phyloP scores from a whole-genome alignment of 2,888 invertebrate species.

The Lochmaea crataegi region DNA sequence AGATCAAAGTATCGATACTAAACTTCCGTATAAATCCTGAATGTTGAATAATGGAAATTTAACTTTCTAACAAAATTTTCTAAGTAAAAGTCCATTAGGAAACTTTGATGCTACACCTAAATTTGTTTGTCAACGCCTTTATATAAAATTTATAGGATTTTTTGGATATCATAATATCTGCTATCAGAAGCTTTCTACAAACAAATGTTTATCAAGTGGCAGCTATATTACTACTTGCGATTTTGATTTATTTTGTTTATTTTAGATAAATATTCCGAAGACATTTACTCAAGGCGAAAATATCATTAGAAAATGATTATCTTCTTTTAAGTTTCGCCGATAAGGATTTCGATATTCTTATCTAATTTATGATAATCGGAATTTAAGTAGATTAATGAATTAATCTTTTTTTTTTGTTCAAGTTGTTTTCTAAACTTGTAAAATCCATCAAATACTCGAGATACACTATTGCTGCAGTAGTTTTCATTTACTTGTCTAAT shows the following conservation, averaged over 20 bases:
- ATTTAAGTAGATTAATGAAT: conserved; percentile 29
- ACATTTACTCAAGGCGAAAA: conserved; percentile 15
- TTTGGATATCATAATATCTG: no score
- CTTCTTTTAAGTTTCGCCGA: conserved; percentile 31
- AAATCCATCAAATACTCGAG: conserved; percentile 20
- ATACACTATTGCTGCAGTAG: background rate
- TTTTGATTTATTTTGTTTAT: conserved; percentile 18
- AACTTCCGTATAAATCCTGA: conserved; percentile 3
- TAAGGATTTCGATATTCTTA: conserved; percentile 25
- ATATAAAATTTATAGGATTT: no score
- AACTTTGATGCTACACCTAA: no score
- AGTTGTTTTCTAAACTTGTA: conserved; percentile 14
- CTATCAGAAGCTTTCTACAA: no score
- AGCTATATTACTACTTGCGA: conserved; percentile 17
- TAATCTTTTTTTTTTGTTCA: conserved; percentile 15
- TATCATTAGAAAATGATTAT: conserved; percentile 20
- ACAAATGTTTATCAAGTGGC: conserved; percentile 11
- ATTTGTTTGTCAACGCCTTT: no score
- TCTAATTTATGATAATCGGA: conserved; percentile 23
- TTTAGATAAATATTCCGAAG: conserved; percentile 16
- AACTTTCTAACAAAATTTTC: conserved; percentile 1
- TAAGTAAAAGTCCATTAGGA: background rate
- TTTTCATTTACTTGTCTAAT: background rate
- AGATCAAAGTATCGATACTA: conserved; percentile 19
- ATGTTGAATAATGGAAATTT: conserved; percentile 6